Percentiles rank a stretch among this genome's conserved stretches.
Conservation (phyloP, 2,113 vertebrate genomes). For the Grammomys dolichurus region DNA sequence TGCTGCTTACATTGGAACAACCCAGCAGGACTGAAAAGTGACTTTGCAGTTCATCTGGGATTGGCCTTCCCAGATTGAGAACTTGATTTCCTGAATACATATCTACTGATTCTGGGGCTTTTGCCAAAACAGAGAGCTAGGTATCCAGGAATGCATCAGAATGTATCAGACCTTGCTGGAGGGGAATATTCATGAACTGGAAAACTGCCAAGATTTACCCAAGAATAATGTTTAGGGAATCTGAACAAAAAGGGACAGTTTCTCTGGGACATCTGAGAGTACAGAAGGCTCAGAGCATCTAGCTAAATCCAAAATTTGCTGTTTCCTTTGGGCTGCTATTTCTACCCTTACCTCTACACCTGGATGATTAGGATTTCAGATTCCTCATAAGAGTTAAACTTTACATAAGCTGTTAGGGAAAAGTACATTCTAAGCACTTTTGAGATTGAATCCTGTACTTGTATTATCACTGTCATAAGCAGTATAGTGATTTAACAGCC, state of each 20-base stretch:
- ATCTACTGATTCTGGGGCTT: conserved; percentile 47
- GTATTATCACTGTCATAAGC: not conserved
- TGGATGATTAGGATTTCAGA: not conserved
- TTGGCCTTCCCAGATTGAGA: conserved; percentile 65
- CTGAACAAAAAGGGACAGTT: not conserved
- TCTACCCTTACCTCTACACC: not conserved
- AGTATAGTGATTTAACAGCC: not conserved
- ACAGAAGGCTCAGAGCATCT: not conserved
- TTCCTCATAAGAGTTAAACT: conserved; percentile 14
- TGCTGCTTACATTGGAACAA: not conserved
- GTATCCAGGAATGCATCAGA: conserved; percentile 17
- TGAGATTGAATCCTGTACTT: conserved; percentile 1
- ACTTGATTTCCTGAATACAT: conserved; percentile 51
- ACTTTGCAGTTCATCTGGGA: conserved; percentile 33
- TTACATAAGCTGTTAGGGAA: conserved; percentile 16
- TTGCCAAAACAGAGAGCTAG: conserved; percentile 45
- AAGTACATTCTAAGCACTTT: not conserved
- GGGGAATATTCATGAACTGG: conserved; percentile 52
- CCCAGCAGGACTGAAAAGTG: conserved; percentile 23
- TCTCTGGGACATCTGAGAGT: not conserved
- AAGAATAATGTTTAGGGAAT: conserved; percentile 44
- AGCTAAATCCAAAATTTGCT: conserved; percentile 8
- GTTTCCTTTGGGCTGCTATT: not conserved
- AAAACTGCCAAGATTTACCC: conserved; percentile 56
- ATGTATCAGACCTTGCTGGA: conserved; percentile 55